Evolutionary conservation across 2,113 vertebrate species (phyloP).

Genomic region (Chaetops frenatus): DNA sequence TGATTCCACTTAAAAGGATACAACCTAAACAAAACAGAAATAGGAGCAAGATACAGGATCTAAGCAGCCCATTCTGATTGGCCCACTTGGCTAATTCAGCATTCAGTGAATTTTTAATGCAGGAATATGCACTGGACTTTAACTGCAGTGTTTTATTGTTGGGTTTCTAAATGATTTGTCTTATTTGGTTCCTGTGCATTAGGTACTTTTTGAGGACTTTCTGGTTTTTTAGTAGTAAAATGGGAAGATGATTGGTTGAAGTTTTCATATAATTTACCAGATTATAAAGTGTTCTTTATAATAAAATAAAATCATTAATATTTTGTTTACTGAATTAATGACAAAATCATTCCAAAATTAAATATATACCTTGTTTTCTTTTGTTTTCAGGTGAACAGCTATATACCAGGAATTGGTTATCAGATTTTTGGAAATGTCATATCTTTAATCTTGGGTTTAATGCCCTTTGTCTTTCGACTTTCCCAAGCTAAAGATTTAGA

Average conservation of each 20-base stretch:
- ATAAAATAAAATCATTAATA: neutral
- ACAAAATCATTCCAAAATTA: neutral
- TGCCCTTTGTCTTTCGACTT: slow-evolving; percentile 88
- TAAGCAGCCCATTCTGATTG: neutral
- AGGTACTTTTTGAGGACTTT: neutral
- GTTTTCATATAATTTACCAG: neutral
- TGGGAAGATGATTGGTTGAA: neutral
- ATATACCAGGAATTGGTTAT: slow-evolving; percentile 93
- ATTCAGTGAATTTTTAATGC: neutral
- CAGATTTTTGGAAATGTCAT: slow-evolving; percentile 94
- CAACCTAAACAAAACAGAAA: neutral
- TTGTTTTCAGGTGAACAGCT: slow-evolving; percentile 85
- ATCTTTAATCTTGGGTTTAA: slow-evolving; percentile 87
- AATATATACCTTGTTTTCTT: neutral
- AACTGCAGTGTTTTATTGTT: neutral
- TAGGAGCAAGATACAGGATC: neutral
- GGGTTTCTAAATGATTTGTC: neutral
- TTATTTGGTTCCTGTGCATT: neutral
- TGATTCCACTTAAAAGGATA: neutral
- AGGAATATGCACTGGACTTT: neutral
- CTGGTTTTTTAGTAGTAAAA: neutral
- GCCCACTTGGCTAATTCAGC: neutral
- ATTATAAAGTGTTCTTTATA: neutral
- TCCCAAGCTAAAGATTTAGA: slow-evolving; percentile 89
- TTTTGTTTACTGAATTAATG: neutral